Percentiles rank a stretch among this genome's conserved stretches.
Evolutionary conservation across 2,888 invertebrate species (phyloP).

Genomic region (Drosophila limbata): DNA sequence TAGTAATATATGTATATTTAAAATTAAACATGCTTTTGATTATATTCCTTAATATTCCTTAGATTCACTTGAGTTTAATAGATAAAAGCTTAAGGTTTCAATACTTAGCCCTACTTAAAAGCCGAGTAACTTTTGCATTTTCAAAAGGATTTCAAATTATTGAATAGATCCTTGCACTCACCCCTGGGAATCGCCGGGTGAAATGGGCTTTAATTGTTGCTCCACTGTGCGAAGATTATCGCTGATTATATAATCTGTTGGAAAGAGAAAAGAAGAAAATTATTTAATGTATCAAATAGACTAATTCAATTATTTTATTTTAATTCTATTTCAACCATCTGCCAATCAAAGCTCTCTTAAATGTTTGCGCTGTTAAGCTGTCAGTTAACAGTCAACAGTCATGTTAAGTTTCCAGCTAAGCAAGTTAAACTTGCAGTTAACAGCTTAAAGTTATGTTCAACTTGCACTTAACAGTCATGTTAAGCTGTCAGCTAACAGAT

Average conservation of each 20-base stretch:
- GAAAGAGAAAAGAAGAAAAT: not conserved
- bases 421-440: not conserved
- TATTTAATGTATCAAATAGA: no score
- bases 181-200: conserved; percentile 86
- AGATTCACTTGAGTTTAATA: no score
- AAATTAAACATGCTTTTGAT: no score
- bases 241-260: conserved; percentile 87
- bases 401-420: not conserved
- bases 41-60: no score
- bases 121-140: conserved; percentile 39
- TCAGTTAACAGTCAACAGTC: not conserved
- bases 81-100: not conserved
- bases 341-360: not conserved
- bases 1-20: no score
- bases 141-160: not conserved
- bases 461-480: not conserved
- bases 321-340: not conserved
- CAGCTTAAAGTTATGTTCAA: not conserved
- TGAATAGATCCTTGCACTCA: conserved; percentile 78
- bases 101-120: conserved; percentile 10
- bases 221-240: conserved; percentile 86
- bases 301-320: not conserved
- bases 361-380: not conserved
- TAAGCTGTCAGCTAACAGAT: not conserved
- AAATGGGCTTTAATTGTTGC: conserved; percentile 85